Evolutionary conservation across 2,797 vertebrate species (phyloP), one percentile per base, ranked within the genome.

Genomic region (Catamblyrhynchus diadema): DNA sequence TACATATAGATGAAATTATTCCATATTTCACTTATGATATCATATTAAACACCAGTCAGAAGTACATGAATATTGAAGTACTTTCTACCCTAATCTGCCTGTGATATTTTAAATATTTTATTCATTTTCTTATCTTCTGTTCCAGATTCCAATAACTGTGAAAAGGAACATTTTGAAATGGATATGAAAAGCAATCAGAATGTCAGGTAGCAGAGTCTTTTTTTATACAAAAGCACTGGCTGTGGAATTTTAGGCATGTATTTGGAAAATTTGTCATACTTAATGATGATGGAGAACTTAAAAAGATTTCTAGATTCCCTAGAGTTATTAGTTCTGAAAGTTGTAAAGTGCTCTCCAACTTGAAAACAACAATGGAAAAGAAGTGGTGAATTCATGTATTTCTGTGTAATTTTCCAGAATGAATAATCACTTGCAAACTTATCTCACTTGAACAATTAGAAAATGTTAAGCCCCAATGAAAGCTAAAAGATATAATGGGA

Each of bases 131-230:
- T 96, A 54, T 97, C 74, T 96, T 97, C 96, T 97, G 45, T 93
- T 93, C 94, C 95, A 98, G 98, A 97, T 90, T 96, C 72, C 96
- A 96, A 88, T 92, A 96, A 94, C 86, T 96, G 85, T 93, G 97
- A 98, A 96, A 95, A 97, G 86, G 96, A 90, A 92, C 72, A 70
- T 90, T 96, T 97, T 73, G 93, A 97, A 78, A 81, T 94, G 94
- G 93, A 96, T 94, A 79, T 93, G 75, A 97, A 98, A 93, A 96
- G 77, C 87, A 97, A 97, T 81, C 94, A 96, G 86, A 93, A 47
- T 70, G 93, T 94, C 96, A 98, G 98, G 98, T 98, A 98, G 93
- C 54, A 44, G 37, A 62, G 57, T 37, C 48, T 83, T 70, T 75
- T 88, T 86, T 56, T 27, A 44, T 57, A 67, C 8, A 54, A 67